Base-by-base conservation (phyloP, 2,113 vertebrate genomes). In the Planiliza haematocheilus region DNA sequence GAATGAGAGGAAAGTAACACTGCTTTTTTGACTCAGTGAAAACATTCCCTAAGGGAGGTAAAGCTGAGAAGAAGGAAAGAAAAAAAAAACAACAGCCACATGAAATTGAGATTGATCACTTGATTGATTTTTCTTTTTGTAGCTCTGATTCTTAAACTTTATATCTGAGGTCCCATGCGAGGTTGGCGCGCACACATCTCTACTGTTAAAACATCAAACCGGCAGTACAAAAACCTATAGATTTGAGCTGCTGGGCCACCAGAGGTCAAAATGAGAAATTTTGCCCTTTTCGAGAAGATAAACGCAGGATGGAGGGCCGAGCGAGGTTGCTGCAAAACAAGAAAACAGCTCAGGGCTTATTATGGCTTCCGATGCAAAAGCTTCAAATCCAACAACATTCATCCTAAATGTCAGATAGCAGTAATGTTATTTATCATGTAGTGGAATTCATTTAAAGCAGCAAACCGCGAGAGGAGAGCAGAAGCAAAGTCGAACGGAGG, bases 91-190 rank as follows among this genome's bases (percentile, higher is more conserved):
- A 87, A 85, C 64, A 77, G 63, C 84, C 41, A 80, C 62, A 77
- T 82, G 79, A 91, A 92, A 93, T 91, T 91, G 92, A 93, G 91
- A 94, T 94, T 93, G 92, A 94, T 93, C 85, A 90, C 24, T 5
- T 34, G 77, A 93, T 94, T 81, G 93, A 94, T 93, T 90, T 90
- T 89, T 86, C 76, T 72, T 74, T 59, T 70, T 62, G 30, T 30
- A 52, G 79, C 65, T 70, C 66, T 70, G 74, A 79, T 88, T 83
- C 87, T 77, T 73, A 79, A 79, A 90, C 85, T 84, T 84, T 69
- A 84, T 70, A 84, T 86, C 79, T 74, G 10, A 86, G 76, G 79
- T 56, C 53, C 21, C 2, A 8, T 62, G 58, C 68, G 79, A 39
- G 76, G 82, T 81, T 79, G 89, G 62, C 62, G n/a, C n/a, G 62